These are phyloP conservation scores for Baryphthengus martii DNA, from an alignment of 2,113 vertebrate species.

Conservation along the genomic window DNA sequence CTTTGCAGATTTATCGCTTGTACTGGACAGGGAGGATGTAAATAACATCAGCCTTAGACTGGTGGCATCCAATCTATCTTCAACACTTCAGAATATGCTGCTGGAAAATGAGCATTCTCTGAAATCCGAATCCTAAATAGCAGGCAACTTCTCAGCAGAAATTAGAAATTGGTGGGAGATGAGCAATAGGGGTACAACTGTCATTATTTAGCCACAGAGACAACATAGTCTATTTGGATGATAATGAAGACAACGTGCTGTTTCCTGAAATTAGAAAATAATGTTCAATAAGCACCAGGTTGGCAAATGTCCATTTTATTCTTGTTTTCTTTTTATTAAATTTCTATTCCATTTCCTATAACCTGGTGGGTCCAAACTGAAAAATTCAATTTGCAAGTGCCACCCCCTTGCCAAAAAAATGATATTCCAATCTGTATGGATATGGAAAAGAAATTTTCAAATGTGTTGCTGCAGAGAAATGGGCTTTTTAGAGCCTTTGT, in stretches of 20 bases:
- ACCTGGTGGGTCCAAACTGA: background rate
- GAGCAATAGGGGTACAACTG: background rate
- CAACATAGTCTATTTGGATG: background rate
- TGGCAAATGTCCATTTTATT: background rate
- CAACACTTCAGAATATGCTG: background rate
- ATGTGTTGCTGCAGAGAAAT: background rate
- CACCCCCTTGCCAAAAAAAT: background rate
- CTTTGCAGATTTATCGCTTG: slow-evolving; percentile 26
- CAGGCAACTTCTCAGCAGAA: background rate
- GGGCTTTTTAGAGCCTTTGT: background rate
- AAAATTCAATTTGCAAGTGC: background rate
- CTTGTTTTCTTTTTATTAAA: background rate
- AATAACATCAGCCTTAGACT: slow-evolving; percentile 21
- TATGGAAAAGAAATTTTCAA: background rate
- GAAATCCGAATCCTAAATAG: background rate
- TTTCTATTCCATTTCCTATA: slow-evolving; percentile 16
- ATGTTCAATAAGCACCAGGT: background rate
- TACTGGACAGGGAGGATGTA: background rate
- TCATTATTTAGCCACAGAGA: background rate
- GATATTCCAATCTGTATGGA: background rate
- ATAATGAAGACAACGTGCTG: background rate
- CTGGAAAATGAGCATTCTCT: slow-evolving; percentile 1
- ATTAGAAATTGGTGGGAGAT: background rate
- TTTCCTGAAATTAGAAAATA: background rate
- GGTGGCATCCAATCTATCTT: background rate